phyloP scores from a whole-genome alignment of 1,140 invertebrate species.

The Maniola jurtina region DNA sequence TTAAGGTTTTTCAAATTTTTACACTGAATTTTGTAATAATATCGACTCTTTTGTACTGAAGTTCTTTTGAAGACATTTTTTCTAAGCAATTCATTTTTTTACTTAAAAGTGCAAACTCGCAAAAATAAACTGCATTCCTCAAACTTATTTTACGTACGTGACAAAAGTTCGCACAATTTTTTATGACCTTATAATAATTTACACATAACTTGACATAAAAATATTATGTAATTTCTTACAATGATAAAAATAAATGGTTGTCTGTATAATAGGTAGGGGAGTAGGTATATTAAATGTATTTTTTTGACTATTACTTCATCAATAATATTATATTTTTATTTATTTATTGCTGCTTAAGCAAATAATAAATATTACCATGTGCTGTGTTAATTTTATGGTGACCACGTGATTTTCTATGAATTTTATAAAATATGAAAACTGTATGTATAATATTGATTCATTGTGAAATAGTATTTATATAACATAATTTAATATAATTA shows the following conservation, averaged over 20 bases:
- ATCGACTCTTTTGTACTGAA: conserved; percentile 8
- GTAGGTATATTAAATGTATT: background rate
- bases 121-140: conserved; percentile 2
- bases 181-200: background rate
- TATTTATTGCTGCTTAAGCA: background rate
- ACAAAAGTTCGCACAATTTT: background rate
- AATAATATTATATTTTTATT: background rate
- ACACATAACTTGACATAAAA: too few species aligned
- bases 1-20: conserved; percentile 14
- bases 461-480: background rate
- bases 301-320: background rate
- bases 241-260: background rate
- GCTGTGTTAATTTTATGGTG: conserved; percentile 4
- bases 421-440: background rate
- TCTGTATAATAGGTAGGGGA: background rate
- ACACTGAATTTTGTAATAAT: conserved; percentile 4
- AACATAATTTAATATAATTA: background rate
- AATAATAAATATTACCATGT: background rate
- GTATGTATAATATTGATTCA: background rate
- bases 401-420: conserved; percentile 3
- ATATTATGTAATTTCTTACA: too few species aligned
- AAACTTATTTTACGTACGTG: conserved; percentile 5
- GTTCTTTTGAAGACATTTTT: background rate
- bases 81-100: background rate
- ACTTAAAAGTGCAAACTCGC: background rate